Conservation (phyloP, 2,797 vertebrate species). For the Hemitrygon akajei region DNA sequence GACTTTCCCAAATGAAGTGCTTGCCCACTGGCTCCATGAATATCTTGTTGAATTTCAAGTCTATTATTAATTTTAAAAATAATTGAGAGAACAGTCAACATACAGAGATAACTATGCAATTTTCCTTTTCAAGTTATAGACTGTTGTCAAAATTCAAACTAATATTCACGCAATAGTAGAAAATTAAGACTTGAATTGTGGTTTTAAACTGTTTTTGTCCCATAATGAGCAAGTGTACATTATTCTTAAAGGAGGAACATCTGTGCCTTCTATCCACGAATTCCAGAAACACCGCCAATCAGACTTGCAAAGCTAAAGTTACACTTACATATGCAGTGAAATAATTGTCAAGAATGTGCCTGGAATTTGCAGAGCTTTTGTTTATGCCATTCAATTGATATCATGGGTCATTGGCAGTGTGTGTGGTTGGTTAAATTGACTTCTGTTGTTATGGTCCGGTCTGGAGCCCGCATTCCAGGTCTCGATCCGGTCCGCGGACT, state of each 20-base stretch:
- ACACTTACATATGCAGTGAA: neutral
- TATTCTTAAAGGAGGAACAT: neutral
- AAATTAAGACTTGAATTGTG: neutral
- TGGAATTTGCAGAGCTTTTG: neutral
- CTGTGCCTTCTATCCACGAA: neutral
- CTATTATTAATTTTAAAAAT: neutral
- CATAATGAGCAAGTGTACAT: neutral
- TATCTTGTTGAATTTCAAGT: neutral
- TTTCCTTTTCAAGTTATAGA: neutral
- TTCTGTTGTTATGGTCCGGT: too few species aligned
- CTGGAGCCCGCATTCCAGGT: too few species aligned
- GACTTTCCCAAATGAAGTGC: neutral
- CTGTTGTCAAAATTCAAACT: neutral
- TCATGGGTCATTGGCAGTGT: neutral
- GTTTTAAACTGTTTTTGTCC: neutral
- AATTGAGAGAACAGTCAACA: neutral
- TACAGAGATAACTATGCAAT: neutral
- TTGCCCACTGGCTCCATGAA: neutral
- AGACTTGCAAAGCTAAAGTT: neutral
- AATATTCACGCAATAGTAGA: neutral
- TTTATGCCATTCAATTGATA: neutral
- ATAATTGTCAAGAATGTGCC: neutral
- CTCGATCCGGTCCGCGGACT: too few species aligned
- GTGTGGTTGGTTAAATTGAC: neutral
- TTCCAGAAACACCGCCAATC: neutral